Conservation (phyloP, 2,888 invertebrate species). For the Pristionchus japonicus region DNA sequence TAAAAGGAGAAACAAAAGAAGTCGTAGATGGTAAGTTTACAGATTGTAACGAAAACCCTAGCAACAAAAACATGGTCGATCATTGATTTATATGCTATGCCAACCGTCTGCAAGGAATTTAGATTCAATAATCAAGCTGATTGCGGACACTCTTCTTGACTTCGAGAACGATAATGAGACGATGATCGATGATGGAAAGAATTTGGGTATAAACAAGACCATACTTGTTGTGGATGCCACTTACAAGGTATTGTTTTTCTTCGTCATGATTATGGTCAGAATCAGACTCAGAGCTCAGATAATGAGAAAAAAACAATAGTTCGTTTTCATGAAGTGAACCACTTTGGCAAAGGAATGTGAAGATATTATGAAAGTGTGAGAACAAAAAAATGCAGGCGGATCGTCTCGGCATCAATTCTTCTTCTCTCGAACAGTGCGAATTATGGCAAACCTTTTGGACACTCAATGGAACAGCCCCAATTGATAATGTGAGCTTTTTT, state of each 20-base stretch:
- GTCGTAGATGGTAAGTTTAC: neutral
- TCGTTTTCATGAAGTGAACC: neutral
- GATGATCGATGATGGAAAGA: neutral
- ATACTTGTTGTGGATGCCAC: conserved; percentile 39
- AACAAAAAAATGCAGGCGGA: conserved; percentile 64
- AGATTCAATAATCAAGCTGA: neutral
- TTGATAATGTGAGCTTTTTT: conserved; percentile 27
- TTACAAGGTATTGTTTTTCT: conserved; percentile 45
- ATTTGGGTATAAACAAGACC: conserved; percentile 45
- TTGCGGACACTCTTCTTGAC: neutral
- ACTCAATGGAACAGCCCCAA: conserved; percentile 23
- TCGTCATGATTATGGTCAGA: too few relatives aligned
- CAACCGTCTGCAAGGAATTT: too few relatives aligned
- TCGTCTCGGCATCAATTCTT: conserved; percentile 64
- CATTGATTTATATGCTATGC: too few relatives aligned
- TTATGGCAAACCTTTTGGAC: conserved; percentile 69
- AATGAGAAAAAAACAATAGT: too few relatives aligned
- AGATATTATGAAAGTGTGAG: neutral
- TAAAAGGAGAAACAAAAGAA: neutral
- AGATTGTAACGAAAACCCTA: too few relatives aligned
- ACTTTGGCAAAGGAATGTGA: neutral
- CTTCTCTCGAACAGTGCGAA: conserved; percentile 63
- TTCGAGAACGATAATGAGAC: conserved; percentile 8
- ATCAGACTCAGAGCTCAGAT: too few relatives aligned
- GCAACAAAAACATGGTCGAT: too few relatives aligned